Percentiles rank a stretch among this genome's conserved stretches.
Conservation (phyloP, 2,113 vertebrate species). For the Propithecus coquereli region DNA sequence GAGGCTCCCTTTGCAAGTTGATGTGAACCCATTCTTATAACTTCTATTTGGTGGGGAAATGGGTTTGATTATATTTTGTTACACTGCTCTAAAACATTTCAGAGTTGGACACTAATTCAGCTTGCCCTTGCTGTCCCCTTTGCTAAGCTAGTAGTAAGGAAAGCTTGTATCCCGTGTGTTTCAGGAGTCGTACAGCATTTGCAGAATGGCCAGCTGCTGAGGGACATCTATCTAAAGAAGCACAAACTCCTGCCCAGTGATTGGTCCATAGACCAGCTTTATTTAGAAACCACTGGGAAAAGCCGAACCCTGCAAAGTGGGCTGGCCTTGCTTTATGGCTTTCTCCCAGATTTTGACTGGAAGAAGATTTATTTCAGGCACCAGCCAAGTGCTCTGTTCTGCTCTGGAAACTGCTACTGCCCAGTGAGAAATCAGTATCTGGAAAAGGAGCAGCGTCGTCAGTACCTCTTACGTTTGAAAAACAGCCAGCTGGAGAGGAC, state of each 20-base stretch:
- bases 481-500: slow-evolving; percentile 89
- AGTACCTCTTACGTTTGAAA: slow-evolving; percentile 89
- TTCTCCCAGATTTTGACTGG: slow-evolving; percentile 94
- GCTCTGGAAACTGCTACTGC: slow-evolving; percentile 92
- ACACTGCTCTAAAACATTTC: not conserved
- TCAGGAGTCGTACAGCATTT: slow-evolving; percentile 96
- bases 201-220: slow-evolving; percentile 90
- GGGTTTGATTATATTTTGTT: no score
- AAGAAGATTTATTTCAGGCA: slow-evolving; percentile 87
- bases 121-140: not conserved
- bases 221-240: slow-evolving; percentile 89
- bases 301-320: slow-evolving; percentile 96
- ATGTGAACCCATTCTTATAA: not conserved
- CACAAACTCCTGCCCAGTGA: slow-evolving; percentile 86
- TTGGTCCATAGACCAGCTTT: slow-evolving; percentile 90
- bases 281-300: slow-evolving; percentile 94
- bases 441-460: slow-evolving; percentile 93
- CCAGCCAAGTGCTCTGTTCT: slow-evolving; percentile 96
- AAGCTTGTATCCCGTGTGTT: slow-evolving; percentile 42
- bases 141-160: not conserved
- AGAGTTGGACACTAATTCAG: rapidly evolving
- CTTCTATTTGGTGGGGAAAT: not conserved
- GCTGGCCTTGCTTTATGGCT: slow-evolving; percentile 91
- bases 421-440: slow-evolving; percentile 91
- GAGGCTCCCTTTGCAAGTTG: not conserved